Conservation (phyloP, 2,888 invertebrate species). For the Holacanthella duospinosa region DNA sequence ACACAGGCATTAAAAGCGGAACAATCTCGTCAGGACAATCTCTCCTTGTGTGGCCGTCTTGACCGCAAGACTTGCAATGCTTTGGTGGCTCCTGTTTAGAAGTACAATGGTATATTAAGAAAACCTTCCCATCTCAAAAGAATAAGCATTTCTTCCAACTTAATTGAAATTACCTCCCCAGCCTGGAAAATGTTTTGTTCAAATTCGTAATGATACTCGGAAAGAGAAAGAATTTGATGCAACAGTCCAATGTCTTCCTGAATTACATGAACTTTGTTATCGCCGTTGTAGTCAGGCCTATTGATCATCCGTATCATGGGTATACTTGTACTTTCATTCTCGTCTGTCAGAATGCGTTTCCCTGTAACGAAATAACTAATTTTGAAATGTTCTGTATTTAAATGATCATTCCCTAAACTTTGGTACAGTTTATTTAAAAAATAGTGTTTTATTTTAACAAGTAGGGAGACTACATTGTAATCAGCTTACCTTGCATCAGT, state of each 20-base stretch:
- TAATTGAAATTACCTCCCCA: slow-evolving; percentile 36
- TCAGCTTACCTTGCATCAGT: too few relatives aligned
- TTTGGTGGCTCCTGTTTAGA: slow-evolving; percentile 35
- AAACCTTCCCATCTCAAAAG: too few relatives aligned
- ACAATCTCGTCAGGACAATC: slow-evolving; percentile 46
- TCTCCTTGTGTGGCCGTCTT: slow-evolving; percentile 45
- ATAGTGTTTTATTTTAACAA: too few relatives aligned
- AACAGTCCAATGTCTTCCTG: slow-evolving; percentile 21
- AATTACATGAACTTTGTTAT: slow-evolving; percentile 12
- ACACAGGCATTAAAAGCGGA: slow-evolving; percentile 39
- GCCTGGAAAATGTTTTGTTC: slow-evolving; percentile 37
- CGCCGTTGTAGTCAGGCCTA: slow-evolving; percentile 1
- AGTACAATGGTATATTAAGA: not conserved
- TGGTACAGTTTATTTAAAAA: too few relatives aligned
- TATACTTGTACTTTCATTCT: too few relatives aligned
- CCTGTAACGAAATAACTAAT: too few relatives aligned
- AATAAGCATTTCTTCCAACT: not conserved
- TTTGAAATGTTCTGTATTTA: too few relatives aligned
- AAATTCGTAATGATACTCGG: slow-evolving; percentile 39
- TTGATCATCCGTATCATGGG: slow-evolving; percentile 7
- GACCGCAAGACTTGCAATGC: slow-evolving; percentile 45
- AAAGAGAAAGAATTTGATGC: slow-evolving; percentile 28
- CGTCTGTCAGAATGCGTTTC: too few relatives aligned
- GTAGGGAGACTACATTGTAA: too few relatives aligned
- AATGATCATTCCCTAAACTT: too few relatives aligned